Base-by-base conservation (phyloP, 2,888 invertebrate species). In the Rhagium mordax region DNA sequence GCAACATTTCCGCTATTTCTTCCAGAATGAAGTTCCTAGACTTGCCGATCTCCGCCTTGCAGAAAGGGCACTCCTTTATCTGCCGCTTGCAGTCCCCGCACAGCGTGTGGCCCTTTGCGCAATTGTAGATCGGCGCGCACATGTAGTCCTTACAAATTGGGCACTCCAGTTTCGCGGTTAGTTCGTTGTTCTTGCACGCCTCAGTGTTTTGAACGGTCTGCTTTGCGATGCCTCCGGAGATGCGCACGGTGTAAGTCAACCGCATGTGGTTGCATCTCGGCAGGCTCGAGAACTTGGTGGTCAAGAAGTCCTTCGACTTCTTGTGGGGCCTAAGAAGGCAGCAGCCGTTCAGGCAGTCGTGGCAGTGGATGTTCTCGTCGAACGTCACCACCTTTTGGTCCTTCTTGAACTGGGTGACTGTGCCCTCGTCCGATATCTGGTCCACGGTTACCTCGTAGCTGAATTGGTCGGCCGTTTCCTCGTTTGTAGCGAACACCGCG, bases 91-190 rank as follows among this genome's bases (percentile, higher is more conserved):
- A 85, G 5, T 60, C 59, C 8, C 67, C 72, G 70, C 86, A 86
- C 64, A 85, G 80, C 59, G 82, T 83, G 72, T 85, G 85, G 5
- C 86, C 85, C 16, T 78, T 76, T 1, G 71, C 70, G 75, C 86
- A 86, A 72, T 84, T 84, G 55, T 73, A 82, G 71, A 86, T 85
- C 0, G 85, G 85, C 10, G 85, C 81, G 4, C 80, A 74, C 82
- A 86, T 85, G 53, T 83, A 83, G 5, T 84, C 83, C 29, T 84
- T 81, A 71, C 86, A 86, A 7, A 86, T 81, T 3, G 85, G 86
- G 69, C 86, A 86, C 76, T 85, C 85, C 6, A 85, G 72, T 18
- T 72, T 65, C 57, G 20, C 5, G 8, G 51, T 20, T 16, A 51
- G 1, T 10, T 51, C 51, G 0, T 16, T 13, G 18, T 20, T 7